phyloP scores from a whole-genome alignment of 2,113 vertebrate species.

The Atrichornis clamosus region DNA sequence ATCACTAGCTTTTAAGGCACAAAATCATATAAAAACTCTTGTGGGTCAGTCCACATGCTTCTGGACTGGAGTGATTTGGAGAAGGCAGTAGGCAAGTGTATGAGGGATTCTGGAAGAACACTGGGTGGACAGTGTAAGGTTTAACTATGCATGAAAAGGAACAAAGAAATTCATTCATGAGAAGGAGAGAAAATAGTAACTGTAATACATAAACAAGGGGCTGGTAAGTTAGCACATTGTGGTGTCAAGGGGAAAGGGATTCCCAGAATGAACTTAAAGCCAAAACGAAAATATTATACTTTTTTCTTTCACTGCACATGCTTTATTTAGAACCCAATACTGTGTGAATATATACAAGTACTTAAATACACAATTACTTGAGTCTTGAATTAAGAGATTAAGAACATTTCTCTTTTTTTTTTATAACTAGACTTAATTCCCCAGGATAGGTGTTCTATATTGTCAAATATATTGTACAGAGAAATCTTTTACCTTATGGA shows the following conservation, averaged over 20 bases:
- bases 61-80: not conserved
- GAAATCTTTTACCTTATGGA: constrained; percentile 75
- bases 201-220: not conserved
- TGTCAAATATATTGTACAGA: not conserved
- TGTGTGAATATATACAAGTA: not conserved
- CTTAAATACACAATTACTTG: not conserved
- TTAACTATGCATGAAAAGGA: not conserved
- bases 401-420: not conserved
- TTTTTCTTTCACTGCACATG: not conserved
- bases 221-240: not conserved
- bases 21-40: not conserved
- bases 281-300: not conserved
- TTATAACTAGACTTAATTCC: not conserved
- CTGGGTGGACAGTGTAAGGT: not conserved
- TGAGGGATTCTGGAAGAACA: not conserved
- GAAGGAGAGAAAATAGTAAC: not conserved
- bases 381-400: not conserved
- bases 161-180: not conserved
- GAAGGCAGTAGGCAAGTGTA: not conserved
- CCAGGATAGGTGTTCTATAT: not conserved
- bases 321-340: not conserved
- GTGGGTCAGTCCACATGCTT: not conserved
- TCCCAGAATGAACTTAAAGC: not conserved
- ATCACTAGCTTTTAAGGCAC: not conserved
- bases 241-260: not conserved